Percentiles rank a stretch among this genome's conserved stretches.
These are phyloP conservation scores for Sitta europaea DNA, from an alignment of 2,113 vertebrate genomes.

Conservation along the genomic window DNA sequence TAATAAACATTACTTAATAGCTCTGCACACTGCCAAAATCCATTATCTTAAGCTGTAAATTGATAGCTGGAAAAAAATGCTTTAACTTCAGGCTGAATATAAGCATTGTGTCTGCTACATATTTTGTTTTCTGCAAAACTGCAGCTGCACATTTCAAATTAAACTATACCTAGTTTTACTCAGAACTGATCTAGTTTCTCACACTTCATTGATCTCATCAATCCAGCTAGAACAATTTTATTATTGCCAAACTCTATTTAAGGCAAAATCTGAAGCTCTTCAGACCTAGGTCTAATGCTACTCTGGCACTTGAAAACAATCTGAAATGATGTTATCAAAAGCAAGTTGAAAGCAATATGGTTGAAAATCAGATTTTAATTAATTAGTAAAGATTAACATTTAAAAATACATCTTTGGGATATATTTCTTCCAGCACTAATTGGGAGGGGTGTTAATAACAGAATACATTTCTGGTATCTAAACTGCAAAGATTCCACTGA, in stretches of 20 bases:
- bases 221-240: background rate
- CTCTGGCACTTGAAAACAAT: background rate
- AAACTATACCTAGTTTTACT: background rate
- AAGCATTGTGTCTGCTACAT: slow-evolving; percentile 29
- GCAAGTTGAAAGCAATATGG: background rate
- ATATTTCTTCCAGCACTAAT: background rate
- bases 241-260: background rate
- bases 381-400: background rate
- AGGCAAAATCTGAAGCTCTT: background rate
- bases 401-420: background rate
- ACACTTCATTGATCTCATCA: background rate
- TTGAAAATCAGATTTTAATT: background rate
- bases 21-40: slow-evolving; percentile 50
- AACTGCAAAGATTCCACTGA: background rate
- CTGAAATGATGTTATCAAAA: background rate
- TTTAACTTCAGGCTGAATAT: slow-evolving; percentile 45
- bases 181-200: slow-evolving; percentile 32
- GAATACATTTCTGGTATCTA: background rate
- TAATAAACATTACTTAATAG: slow-evolving; percentile 63
- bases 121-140: slow-evolving; percentile 39
- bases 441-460: background rate
- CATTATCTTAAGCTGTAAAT: slow-evolving; percentile 64
- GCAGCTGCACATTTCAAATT: slow-evolving; percentile 42
- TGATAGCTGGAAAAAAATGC: slow-evolving; percentile 57
- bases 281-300: background rate